These are phyloP conservation scores for Amblyornis subalaris DNA, from an alignment of 2,113 vertebrate species.

Conservation along the genomic window DNA sequence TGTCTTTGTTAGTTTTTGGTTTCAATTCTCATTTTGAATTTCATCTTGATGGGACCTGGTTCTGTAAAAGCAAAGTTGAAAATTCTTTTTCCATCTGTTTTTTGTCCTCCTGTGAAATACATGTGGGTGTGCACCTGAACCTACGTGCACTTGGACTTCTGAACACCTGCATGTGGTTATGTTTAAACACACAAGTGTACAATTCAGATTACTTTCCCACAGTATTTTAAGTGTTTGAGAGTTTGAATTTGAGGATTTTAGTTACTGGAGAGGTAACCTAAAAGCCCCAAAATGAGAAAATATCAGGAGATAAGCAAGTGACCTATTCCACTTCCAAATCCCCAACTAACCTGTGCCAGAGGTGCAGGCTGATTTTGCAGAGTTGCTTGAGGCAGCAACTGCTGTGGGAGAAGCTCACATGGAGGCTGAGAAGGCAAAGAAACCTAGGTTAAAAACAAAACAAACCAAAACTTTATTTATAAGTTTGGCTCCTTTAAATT, in stretches of 20 bases:
- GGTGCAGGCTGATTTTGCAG: slow-evolving; percentile 63
- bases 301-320: neutral
- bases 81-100: neutral
- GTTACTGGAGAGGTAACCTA: neutral
- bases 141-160: neutral
- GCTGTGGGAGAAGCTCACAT: slow-evolving; percentile 70
- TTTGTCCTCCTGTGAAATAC: neutral
- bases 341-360: slow-evolving; percentile 71
- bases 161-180: neutral
- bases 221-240: neutral
- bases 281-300: neutral
- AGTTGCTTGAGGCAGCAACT: slow-evolving; percentile 66
- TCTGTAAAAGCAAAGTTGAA: neutral
- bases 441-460: slow-evolving; percentile 44
- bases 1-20: neutral
- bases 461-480: neutral
- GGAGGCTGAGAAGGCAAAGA: slow-evolving; percentile 61
- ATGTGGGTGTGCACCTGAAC: neutral
- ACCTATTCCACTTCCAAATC: neutral
- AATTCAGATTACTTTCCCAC: neutral
- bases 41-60: neutral
- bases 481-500: neutral
- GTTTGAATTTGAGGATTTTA: neutral
- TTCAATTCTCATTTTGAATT: neutral
- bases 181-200: neutral